Base-by-base conservation (phyloP, 2,888 invertebrate genomes). In the Rotaria sp. region DNA sequence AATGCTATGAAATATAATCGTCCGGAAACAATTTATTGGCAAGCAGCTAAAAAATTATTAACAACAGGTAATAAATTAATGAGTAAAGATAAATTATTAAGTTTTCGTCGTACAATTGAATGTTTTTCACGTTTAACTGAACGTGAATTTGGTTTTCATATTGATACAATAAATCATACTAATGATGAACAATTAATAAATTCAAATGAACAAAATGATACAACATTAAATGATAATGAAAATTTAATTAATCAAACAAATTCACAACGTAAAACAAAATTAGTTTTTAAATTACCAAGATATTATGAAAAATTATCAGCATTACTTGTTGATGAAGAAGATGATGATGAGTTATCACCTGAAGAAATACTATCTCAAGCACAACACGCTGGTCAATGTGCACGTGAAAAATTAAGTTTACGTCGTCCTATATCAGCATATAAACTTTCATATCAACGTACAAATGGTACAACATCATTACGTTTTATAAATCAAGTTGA, bases 1-100 rank as follows among this genome's bases (percentile, higher is more conserved):
- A 87, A 87, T 85, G 85, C 85, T 18, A 84, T 87, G 84, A 85
- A 59, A 38, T 87, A 85, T 38, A 87, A 87, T 55, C 84, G 85
- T 41, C 74, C 87, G 1, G 85, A 87, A 5, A 87, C 87, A 15
- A 75, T 87, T n/a, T 87, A 87, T 87, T 85, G 59, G 30, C 85
- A 87, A 41, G 87, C 85, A 55, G 87, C 87, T 21, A 52, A 50
- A 5, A 87, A 85, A 75, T 26, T 87, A 35, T 48, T 84, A 26
- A 50, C 85, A 8, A 52, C 59, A 84, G 87, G 87, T 15, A 55
- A 45, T 2, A 86, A 86, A 55, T 50, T 85, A n/a, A 45, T 86
- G 48, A 80, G 52, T 50, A 86, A 75, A 86, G 86, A 86, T 84
- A 86, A 86, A 55, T 55, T 86, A 13, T 24, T 59, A 24, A 38